Percentiles rank a stretch among this genome's conserved stretches.
Evolutionary conservation across 2,888 invertebrate genomes (phyloP).

Genomic region (Onthophagus sagittarius): DNA sequence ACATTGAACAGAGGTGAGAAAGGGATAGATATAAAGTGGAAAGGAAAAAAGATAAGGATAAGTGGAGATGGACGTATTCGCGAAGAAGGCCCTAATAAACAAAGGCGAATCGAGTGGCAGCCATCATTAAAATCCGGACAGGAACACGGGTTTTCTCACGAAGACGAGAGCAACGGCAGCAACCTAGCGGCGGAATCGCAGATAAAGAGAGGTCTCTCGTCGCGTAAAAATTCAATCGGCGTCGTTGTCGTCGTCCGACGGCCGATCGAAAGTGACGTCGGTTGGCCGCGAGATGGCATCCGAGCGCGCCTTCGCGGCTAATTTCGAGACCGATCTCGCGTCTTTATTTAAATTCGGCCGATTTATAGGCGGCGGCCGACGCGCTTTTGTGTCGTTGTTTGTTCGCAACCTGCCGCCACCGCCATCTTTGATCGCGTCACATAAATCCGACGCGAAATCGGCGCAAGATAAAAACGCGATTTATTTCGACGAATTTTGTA

Average conservation of each 20-base stretch:
- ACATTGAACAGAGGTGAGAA: no score
- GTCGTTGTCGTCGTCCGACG: constrained; percentile 20
- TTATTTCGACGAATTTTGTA: neutral
- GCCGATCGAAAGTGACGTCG: constrained; percentile 20
- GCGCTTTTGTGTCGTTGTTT: neutral
- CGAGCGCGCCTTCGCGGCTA: neutral
- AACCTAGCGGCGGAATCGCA: constrained; percentile 12
- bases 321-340: constrained; percentile 3
- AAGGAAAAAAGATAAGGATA: no score
- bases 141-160: constrained; percentile 44
- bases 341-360: constrained; percentile 9
- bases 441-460: constrained; percentile 11
- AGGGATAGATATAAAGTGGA: no score
- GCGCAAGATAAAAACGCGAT: constrained; percentile 7
- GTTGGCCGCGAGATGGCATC: neutral
- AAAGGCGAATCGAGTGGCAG: constrained; percentile 36
- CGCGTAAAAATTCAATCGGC: constrained; percentile 24
- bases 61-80: no score
- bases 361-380: constrained; percentile 4
- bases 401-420: neutral
- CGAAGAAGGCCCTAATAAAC: constrained; percentile 25
- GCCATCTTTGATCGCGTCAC: constrained; percentile 8
- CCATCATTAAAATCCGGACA: constrained; percentile 39
- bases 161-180: constrained; percentile 31
- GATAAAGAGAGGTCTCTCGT: neutral